Evolutionary conservation across 2,113 vertebrate genomes (phyloP), one percentile per base, ranked within the genome.

Genomic region (Amphiprion percula): DNA sequence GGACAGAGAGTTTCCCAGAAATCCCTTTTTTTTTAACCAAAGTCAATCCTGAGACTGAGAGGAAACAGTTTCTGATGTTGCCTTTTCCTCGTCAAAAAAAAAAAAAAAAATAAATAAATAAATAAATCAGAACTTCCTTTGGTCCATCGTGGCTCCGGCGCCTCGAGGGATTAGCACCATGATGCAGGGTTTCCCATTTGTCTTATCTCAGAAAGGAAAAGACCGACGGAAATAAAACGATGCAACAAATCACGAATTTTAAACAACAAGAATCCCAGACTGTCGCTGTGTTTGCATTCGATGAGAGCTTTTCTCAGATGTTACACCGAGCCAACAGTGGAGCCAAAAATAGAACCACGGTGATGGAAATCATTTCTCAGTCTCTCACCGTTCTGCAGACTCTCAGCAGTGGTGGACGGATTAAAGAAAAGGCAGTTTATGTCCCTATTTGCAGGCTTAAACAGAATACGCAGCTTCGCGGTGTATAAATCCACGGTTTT

Each of bases 271-370:
- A 58, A 49, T 23, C 26, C 33, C 30, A 54, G 33, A 65, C 49
- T 50, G 67, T 23, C 3, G 39, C 30, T 26, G 8, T 61, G 4
- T 14, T 50, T 39, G 3, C 15, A 68, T 33, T 50, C 61, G 26
- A 7, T n/a, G 52, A 26, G 55, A 69, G 59, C 33, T 11, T 62
- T 47, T 26, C 24, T 63, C 33, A 68, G 74, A 61, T n/a, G 62
- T 41, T 10, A 41, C 17, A 17, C 49, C 10, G 46, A 68, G 44
- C 71, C 62, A 56, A 56, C 55, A 47, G 50, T 4, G 12, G 16
- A 63, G 50, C 44, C 78, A 61, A 68, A 85, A 77, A 77, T 61
- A 73, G 68, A 61, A n/a, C 17, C 5, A 1, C 56, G 50, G 86
- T 11, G 9, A 53, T 63, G 52, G 19, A 68, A 28, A 8, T 33